Percentiles rank a stretch among this genome's conserved stretches.
phyloP scores from a whole-genome alignment of 2,113 vertebrate genomes.

The Tetraodon nigroviridis region DNA sequence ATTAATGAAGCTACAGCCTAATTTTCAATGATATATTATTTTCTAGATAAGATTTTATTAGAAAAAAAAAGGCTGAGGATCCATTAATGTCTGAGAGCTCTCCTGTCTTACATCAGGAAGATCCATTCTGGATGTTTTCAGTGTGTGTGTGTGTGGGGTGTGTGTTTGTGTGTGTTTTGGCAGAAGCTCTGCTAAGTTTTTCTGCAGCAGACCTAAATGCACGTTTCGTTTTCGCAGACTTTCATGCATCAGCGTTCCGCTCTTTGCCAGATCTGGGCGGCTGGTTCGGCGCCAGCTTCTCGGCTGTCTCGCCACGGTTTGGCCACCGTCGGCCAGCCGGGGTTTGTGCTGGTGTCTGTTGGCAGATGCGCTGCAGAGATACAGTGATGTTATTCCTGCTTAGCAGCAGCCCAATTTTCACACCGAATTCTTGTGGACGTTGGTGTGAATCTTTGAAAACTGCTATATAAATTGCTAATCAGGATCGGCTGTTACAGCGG shows the following conservation, averaged over 20 bases:
- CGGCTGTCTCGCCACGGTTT: slow-evolving; percentile 28
- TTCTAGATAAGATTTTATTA: too few species aligned
- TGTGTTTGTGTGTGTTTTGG: too few species aligned
- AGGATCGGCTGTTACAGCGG: too few species aligned
- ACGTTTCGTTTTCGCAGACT: background rate
- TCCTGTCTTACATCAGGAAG: background rate
- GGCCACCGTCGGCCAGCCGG: slow-evolving; percentile 54
- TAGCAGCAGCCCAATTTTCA: too few species aligned
- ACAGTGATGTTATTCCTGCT: background rate
- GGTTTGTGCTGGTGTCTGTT: slow-evolving; percentile 65
- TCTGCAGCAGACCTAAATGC: slow-evolving; percentile 1
- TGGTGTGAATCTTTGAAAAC: too few species aligned
- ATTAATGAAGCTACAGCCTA: background rate
- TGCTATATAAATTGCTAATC: too few species aligned
- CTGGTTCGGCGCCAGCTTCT: slow-evolving; percentile 49
- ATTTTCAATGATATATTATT: too few species aligned
- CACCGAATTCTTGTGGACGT: too few species aligned
- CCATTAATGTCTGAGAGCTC: slow-evolving; percentile 5
- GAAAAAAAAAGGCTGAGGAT: too few species aligned
- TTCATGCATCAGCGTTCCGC: slow-evolving; percentile 17
- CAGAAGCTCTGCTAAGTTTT: slow-evolving; percentile 1
- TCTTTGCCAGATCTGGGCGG: slow-evolving; percentile 29
- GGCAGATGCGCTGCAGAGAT: slow-evolving; percentile 49
- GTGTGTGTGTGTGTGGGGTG: slow-evolving; percentile 2
- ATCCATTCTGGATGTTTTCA: slow-evolving; percentile 17